Conservation (phyloP, 2,888 invertebrate genomes). For the Lypha dubia region DNA sequence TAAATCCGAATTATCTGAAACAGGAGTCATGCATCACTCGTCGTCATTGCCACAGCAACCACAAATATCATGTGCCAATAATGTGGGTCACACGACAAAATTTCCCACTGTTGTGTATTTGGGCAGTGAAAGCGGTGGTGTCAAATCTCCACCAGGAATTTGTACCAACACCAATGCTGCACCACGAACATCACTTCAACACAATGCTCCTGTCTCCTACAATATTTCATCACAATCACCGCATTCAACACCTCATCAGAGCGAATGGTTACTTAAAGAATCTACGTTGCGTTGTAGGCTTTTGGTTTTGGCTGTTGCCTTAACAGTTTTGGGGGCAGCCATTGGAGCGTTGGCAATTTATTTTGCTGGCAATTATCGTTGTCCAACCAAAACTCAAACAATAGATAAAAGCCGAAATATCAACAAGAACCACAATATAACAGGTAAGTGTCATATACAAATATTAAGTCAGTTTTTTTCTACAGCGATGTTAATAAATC, state of each 20-base stretch:
- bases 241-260: slow-evolving; percentile 72
- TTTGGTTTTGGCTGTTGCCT: slow-evolving; percentile 81
- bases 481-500: background rate
- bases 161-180: slow-evolving; percentile 17
- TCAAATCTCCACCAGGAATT: slow-evolving; percentile 54
- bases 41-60: slow-evolving; percentile 67
- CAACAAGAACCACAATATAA: slow-evolving; percentile 45
- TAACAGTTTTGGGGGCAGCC: slow-evolving; percentile 82
- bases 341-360: slow-evolving; percentile 83
- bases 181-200: slow-evolving; percentile 74
- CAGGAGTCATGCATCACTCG: slow-evolving; percentile 61
- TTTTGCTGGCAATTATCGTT: slow-evolving; percentile 81
- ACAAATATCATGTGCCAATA: slow-evolving; percentile 67
- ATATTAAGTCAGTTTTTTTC: slow-evolving; percentile 27
- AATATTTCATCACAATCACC: slow-evolving; percentile 54
- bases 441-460: slow-evolving; percentile 65
- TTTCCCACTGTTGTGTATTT: slow-evolving; percentile 82
- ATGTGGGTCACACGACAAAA: slow-evolving; percentile 77
- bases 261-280: slow-evolving; percentile 86
- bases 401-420: slow-evolving; percentile 63
- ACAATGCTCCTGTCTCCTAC: slow-evolving; percentile 71
- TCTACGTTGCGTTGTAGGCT: slow-evolving; percentile 87
- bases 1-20: slow-evolving; percentile 57
- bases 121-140: slow-evolving; percentile 76
- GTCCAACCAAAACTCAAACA: slow-evolving; percentile 64